phyloP scores from a whole-genome alignment of 2,797 vertebrate species.

The Kryptolebias ocellatus region DNA sequence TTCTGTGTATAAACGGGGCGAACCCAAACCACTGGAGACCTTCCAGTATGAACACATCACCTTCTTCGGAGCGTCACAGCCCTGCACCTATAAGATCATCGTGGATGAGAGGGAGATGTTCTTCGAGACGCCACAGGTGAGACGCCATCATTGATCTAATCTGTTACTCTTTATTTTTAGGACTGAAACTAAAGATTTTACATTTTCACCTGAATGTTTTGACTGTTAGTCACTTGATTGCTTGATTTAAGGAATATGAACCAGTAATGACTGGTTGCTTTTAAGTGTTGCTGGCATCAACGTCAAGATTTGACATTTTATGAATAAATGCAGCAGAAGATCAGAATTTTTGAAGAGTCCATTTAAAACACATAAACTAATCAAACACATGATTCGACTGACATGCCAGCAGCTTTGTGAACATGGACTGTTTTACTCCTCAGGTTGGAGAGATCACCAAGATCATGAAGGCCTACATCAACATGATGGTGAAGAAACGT shows the following conservation, averaged over 20 bases:
- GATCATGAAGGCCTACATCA: constrained; percentile 96
- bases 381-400: too few species aligned
- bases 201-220: not conserved
- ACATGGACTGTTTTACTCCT: constrained; percentile 1
- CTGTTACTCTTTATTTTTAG: not conserved
- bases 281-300: too few species aligned
- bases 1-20: constrained; percentile 92
- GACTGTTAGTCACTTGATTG: too few species aligned
- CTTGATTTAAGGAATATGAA: too few species aligned
- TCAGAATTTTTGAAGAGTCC: too few species aligned
- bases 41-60: constrained; percentile 94
- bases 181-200: not conserved
- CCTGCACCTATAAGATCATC: constrained; percentile 93
- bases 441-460: constrained; percentile 94
- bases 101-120: constrained; percentile 95
- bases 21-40: constrained; percentile 91
- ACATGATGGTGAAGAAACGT: constrained; percentile 95
- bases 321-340: too few species aligned
- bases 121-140: constrained; percentile 92
- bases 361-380: too few species aligned
- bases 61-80: constrained; percentile 92
- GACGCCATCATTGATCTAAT: not conserved
- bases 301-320: too few species aligned
- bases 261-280: too few species aligned
- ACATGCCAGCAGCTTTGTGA: not conserved